Conservation (phyloP, 1,140 invertebrate genomes). For the Aethina tumida region DNA sequence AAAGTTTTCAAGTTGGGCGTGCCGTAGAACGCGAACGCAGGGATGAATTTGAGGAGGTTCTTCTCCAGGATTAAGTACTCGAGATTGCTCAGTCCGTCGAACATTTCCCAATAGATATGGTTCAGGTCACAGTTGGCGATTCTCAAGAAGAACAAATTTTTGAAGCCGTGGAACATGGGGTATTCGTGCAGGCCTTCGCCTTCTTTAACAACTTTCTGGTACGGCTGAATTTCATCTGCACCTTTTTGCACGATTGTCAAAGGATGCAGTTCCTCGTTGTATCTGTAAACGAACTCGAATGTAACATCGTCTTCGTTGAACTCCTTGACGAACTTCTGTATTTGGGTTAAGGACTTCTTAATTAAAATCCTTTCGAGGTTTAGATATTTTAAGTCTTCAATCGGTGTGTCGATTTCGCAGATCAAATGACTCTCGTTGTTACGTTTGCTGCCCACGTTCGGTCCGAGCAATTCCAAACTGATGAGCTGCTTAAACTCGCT, state of each 20-base stretch:
- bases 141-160: constrained; percentile 44
- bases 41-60: constrained; percentile 52
- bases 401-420: constrained; percentile 36
- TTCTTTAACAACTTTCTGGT: constrained; percentile 44
- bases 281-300: constrained; percentile 31
- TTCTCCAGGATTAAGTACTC: constrained; percentile 50
- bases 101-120: constrained; percentile 59
- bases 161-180: constrained; percentile 46
- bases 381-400: constrained; percentile 36
- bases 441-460: constrained; percentile 27
- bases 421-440: constrained; percentile 28
- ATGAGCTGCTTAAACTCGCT: constrained; percentile 43
- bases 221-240: constrained; percentile 51
- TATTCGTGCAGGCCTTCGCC: constrained; percentile 39
- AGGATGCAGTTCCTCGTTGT: constrained; percentile 23
- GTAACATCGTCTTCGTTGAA: constrained; percentile 27
- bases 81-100: constrained; percentile 49
- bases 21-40: constrained; percentile 58
- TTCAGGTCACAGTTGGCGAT: constrained; percentile 48
- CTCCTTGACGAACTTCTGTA: constrained; percentile 27
- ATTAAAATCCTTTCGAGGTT: constrained; percentile 38
- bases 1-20: constrained; percentile 50
- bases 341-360: constrained; percentile 31
- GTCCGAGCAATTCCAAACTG: constrained; percentile 51
- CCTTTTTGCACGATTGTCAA: constrained; percentile 30